A percentile compares a stretch with the other conserved stretches of the same genome.
These are phyloP conservation scores for Anguilla pacifica DNA, from an alignment of 2,797 vertebrate species.

Conservation along the genomic window DNA sequence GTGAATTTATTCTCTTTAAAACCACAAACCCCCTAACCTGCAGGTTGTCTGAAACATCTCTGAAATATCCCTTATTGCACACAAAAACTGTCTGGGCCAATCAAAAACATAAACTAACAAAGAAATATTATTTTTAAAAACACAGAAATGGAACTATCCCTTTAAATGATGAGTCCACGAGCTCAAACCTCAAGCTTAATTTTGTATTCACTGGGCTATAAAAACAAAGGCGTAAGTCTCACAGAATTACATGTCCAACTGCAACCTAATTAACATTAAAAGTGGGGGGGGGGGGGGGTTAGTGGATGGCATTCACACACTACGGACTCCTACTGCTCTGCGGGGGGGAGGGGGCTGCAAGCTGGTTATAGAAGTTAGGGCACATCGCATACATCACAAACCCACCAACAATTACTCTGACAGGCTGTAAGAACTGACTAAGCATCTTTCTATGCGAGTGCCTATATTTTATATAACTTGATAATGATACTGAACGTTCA, in stretches of 20 bases:
- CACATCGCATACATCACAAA: neutral
- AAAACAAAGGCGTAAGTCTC: neutral
- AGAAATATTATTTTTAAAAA: too few species aligned
- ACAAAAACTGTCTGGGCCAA: too few species aligned
- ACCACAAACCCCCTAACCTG: too few species aligned
- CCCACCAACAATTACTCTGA: neutral
- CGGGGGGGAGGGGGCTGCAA: neutral
- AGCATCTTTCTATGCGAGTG: neutral
- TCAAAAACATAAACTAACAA: too few species aligned
- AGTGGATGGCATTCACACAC: neutral
- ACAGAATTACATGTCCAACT: neutral
- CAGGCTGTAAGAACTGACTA: neutral
- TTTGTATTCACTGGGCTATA: neutral
- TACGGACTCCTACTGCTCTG: neutral
- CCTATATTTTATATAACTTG: neutral
- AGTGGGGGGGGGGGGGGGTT: neutral
- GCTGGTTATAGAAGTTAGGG: neutral
- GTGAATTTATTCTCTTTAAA: too few species aligned
- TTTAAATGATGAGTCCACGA: neutral
- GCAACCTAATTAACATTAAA: neutral
- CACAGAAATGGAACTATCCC: too few species aligned
- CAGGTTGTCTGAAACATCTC: too few species aligned
- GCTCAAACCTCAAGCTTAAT: neutral
- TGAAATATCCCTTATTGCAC: too few species aligned
- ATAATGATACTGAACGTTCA: neutral